A percentile compares a stretch with the other conserved stretches of the same genome.
phyloP scores from a whole-genome alignment of 2,888 invertebrate species.

The Tipula vernalis region DNA sequence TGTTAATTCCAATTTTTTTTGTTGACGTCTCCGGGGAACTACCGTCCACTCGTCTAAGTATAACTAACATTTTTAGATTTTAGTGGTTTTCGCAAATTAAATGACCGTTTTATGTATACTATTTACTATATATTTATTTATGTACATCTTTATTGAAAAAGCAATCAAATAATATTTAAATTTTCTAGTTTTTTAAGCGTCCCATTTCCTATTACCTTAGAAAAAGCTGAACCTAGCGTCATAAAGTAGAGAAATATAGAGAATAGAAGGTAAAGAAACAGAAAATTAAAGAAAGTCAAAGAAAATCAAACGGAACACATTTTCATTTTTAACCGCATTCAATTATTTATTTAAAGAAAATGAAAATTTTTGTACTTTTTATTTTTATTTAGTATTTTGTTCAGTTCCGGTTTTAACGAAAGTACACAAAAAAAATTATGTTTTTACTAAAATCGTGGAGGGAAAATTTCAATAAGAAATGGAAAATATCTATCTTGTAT shows the following conservation, averaged over 20 bases:
- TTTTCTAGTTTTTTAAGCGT: not conserved
- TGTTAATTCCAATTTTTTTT: too few species aligned
- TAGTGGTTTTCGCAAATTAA: too few species aligned
- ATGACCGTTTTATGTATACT: too few species aligned
- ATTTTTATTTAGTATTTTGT: not conserved
- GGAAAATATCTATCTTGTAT: not conserved
- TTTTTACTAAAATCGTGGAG: not conserved
- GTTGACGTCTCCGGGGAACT: too few species aligned
- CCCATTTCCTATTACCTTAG: not conserved
- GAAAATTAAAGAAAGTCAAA: not conserved
- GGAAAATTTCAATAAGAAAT: not conserved
- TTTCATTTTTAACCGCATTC: not conserved
- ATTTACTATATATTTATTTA: too few species aligned
- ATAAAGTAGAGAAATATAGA: not conserved
- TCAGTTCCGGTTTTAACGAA: not conserved
- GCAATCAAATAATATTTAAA: not conserved
- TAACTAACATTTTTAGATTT: not conserved
- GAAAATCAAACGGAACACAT: not conserved
- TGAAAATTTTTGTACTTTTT: not conserved
- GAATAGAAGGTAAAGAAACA: not conserved
- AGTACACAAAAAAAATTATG: not conserved
- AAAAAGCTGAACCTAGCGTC: not conserved
- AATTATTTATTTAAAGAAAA: not conserved
- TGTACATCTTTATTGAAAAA: not conserved
- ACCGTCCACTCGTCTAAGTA: too few species aligned